Conservation (phyloP, 1,140 invertebrate species). For the Aporrectodea caliginosa region DNA sequence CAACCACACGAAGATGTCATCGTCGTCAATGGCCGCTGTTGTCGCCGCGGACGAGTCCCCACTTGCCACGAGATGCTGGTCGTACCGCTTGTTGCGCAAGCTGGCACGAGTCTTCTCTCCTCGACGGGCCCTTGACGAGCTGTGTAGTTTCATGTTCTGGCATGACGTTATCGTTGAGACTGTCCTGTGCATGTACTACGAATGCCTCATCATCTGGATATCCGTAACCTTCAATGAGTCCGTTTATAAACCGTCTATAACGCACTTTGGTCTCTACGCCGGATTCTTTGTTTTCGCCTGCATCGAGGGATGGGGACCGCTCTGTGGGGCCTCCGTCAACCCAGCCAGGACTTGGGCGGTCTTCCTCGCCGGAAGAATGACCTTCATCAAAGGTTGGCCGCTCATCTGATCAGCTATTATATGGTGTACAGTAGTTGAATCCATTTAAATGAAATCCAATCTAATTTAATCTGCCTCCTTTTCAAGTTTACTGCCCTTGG, state of each 20-base stretch:
- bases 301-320: neutral
- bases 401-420: too few species aligned
- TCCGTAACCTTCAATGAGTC: neutral
- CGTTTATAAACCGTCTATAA: neutral
- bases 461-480: too few species aligned
- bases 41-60: too few species aligned
- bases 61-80: too few species aligned
- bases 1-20: too few species aligned
- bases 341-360: neutral
- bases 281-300: neutral
- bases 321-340: neutral
- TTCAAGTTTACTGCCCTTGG: too few species aligned
- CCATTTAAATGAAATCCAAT: too few species aligned
- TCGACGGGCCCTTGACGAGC: neutral
- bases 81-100: neutral
- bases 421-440: too few species aligned
- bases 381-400: neutral
- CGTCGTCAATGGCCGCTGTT: too few species aligned
- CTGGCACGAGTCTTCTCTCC: neutral
- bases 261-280: neutral
- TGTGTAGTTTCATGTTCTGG: neutral
- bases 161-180: neutral
- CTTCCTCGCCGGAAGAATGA: neutral
- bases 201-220: neutral
- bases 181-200: neutral